These are phyloP conservation scores for Poecilia gillii DNA, from an alignment of 2,797 vertebrate genomes.

Conservation along the genomic window DNA sequence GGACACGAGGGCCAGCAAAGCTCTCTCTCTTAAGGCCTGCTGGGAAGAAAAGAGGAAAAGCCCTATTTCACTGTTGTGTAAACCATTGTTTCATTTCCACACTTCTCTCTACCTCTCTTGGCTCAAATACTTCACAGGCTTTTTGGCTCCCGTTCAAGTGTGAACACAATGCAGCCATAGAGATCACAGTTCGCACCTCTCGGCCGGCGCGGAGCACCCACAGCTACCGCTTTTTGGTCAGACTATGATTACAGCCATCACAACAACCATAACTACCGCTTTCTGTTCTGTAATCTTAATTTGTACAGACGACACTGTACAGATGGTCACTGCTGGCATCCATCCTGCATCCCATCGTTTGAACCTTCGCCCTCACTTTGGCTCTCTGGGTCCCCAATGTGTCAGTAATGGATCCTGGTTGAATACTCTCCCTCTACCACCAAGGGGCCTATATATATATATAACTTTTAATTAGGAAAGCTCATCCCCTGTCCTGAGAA, in stretches of 20 bases:
- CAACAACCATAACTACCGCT: conserved; percentile 17
- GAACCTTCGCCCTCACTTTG: conserved; percentile 57
- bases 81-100: conserved; percentile 83
- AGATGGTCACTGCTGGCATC: conserved; percentile 5
- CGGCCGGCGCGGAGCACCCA: conserved; percentile 51
- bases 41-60: conserved; percentile 74
- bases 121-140: conserved; percentile 78
- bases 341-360: conserved; percentile 38
- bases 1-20: conserved; percentile 65
- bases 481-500: conserved; percentile 64
- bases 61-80: conserved; percentile 78
- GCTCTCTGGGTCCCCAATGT: conserved; percentile 45
- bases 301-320: conserved; percentile 27
- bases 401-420: conserved; percentile 71
- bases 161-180: conserved; percentile 82
- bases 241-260: conserved; percentile 4
- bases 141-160: conserved; percentile 77
- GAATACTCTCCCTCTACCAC: conserved; percentile 38
- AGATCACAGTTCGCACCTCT: conserved; percentile 73
- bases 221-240: conserved; percentile 54
- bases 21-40: conserved; percentile 47
- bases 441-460: conserved; percentile 66
- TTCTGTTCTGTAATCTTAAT: conserved; percentile 21
- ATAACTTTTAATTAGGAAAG: conserved; percentile 80
- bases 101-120: conserved; percentile 64